These are phyloP conservation scores for Polylopha cassiicola DNA, from an alignment of 2,888 invertebrate species.

Conservation along the genomic window DNA sequence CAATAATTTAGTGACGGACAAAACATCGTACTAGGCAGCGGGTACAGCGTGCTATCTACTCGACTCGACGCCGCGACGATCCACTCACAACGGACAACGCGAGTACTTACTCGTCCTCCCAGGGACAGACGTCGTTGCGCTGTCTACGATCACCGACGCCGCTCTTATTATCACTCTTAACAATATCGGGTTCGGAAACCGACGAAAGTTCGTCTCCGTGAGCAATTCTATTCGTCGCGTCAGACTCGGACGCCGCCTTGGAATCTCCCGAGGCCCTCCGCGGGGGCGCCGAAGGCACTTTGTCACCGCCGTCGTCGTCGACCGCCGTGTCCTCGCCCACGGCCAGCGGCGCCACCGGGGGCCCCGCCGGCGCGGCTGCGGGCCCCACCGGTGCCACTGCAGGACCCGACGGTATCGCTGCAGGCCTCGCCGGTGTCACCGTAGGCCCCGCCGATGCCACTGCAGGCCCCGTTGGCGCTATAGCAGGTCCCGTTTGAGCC, in stretches of 20 bases:
- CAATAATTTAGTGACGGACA: conserved; percentile 22
- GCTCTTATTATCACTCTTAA: conserved; percentile 62
- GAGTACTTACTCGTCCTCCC: conserved; percentile 95
- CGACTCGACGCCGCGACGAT: conserved; percentile 5
- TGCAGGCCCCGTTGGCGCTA: conserved; percentile 46
- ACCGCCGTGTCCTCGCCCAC: conserved; percentile 83
- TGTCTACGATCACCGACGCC: conserved; percentile 62
- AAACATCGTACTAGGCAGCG: conserved; percentile 13
- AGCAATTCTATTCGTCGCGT: conserved; percentile 58
- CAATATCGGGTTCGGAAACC: conserved; percentile 63
- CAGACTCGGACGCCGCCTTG: conserved; percentile 52
- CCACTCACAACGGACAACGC: conserved; percentile 22
- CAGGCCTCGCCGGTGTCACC: conserved; percentile 76
- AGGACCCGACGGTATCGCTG: conserved; percentile 52
- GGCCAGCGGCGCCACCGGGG: conserved; percentile 79
- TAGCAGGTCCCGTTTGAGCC: not conserved
- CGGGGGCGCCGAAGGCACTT: conserved; percentile 67
- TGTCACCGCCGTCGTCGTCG: conserved; percentile 79
- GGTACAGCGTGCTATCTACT: conserved; percentile 21
- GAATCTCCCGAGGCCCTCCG: conserved; percentile 39
- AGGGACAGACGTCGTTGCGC: conserved; percentile 92
- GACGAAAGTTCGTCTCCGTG: conserved; percentile 64
- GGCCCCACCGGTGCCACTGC: not conserved
- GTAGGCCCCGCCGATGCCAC: conserved; percentile 64
- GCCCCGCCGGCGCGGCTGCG: not conserved